These are phyloP conservation scores for Oncorhynchus tshawytscha DNA, from an alignment of 2,113 vertebrate genomes.

Conservation along the genomic window DNA sequence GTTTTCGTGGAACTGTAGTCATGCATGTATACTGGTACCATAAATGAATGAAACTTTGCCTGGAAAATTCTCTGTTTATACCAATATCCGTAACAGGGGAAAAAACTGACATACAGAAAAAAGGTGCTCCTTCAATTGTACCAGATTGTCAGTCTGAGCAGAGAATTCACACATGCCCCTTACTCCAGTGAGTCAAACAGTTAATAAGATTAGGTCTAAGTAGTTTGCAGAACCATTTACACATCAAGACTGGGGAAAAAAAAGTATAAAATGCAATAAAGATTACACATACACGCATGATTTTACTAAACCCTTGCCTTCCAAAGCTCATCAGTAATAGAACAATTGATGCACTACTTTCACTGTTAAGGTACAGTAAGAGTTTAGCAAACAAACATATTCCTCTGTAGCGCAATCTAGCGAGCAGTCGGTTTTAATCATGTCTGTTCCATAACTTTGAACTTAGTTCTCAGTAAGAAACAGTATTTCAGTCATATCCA, in stretches of 20 bases:
- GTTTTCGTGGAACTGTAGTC: not conserved
- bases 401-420: slow-evolving; percentile 19
- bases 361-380: slow-evolving; percentile 21
- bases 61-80: not conserved
- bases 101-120: slow-evolving; percentile 11
- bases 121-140: slow-evolving; percentile 6
- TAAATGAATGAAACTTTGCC: not conserved
- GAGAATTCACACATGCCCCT: slow-evolving; percentile 16
- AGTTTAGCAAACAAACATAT: slow-evolving; percentile 8
- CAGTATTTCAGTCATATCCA: not conserved
- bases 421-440: not conserved
- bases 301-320: not conserved
- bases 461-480: not conserved
- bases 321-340: not conserved
- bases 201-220: not conserved
- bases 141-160: slow-evolving; percentile 52
- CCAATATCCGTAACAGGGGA: not conserved
- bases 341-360: not conserved
- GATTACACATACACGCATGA: not conserved
- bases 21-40: not conserved
- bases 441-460: not conserved
- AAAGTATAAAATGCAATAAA: not conserved
- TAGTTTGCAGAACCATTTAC: not conserved
- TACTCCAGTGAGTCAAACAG: not conserved
- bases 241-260: not conserved